Percentiles rank a stretch among this genome's conserved stretches.
phyloP scores from a whole-genome alignment of 2,113 vertebrate species.

The Muntiacus muntjak region DNA sequence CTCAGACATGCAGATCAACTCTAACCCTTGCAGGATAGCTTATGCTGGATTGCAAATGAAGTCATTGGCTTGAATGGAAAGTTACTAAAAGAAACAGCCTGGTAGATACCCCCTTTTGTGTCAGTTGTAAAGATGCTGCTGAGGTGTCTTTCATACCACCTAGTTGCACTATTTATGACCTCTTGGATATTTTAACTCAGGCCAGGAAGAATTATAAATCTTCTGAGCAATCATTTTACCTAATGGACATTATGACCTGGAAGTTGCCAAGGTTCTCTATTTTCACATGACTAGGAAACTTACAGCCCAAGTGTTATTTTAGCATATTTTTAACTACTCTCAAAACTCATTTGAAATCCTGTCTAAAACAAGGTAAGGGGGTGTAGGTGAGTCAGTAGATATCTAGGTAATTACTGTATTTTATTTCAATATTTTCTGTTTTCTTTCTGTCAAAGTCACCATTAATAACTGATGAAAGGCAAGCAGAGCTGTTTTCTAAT shows the following conservation, averaged over 20 bases:
- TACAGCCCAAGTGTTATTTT: not conserved
- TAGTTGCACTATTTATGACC: not conserved
- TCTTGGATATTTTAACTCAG: not conserved
- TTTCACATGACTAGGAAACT: not conserved
- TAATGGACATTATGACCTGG: not conserved
- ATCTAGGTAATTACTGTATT: not conserved
- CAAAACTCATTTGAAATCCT: conserved; percentile 2
- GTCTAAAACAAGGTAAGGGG: not conserved
- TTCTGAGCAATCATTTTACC: not conserved
- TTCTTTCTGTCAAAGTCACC: conserved; percentile 23
- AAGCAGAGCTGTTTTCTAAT: conserved; percentile 11
- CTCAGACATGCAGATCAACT: not conserved
- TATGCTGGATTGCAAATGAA: not conserved
- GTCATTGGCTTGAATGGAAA: not conserved
- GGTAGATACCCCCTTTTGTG: not conserved
- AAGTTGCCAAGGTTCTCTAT: not conserved
- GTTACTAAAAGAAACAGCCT: not conserved
- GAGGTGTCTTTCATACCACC: not conserved
- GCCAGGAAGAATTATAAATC: not conserved
- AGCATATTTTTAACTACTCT: not conserved
- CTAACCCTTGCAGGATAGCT: not conserved
- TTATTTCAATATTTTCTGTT: conserved; percentile 34
- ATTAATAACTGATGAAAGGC: conserved; percentile 11
- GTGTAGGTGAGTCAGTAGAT: not conserved
- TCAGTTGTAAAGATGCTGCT: not conserved